Conservation (phyloP, 2,888 invertebrate species). For the Slavum lentiscoides region DNA sequence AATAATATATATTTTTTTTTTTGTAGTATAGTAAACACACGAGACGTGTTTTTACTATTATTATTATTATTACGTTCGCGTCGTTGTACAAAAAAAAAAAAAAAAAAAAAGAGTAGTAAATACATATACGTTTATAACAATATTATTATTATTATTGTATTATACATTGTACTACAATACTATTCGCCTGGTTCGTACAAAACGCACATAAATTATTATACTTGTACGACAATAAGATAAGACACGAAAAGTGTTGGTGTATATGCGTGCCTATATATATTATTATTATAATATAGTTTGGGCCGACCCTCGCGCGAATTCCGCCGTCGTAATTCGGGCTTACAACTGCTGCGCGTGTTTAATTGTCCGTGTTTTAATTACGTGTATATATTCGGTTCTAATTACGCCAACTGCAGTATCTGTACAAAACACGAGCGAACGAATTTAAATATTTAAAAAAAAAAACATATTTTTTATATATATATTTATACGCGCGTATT, state of each 20-base stretch:
- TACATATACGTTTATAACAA: no score
- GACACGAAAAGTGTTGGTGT: not conserved
- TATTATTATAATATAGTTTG: no score
- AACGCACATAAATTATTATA: not conserved
- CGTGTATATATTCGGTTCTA: not conserved
- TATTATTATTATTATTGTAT: conserved; percentile 3
- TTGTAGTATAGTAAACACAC: no score
- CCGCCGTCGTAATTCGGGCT: not conserved
- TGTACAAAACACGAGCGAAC: not conserved
- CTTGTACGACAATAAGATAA: conserved; percentile 9
- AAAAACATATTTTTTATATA: no score
- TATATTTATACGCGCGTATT: no score
- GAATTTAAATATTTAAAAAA: no score
- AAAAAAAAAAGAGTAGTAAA: no score
- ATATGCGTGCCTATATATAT: not conserved
- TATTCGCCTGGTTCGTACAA: not conserved
- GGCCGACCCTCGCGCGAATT: not conserved
- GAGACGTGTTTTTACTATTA: no score
- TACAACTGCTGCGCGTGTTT: not conserved
- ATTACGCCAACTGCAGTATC: conserved; percentile 5
- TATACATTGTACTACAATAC: not conserved
- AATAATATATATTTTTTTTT: no score
- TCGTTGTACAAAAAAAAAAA: no score
- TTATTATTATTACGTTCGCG: no score
- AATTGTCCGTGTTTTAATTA: conserved; percentile 23